Base-by-base conservation (phyloP, 2,113 vertebrate genomes). In the Dolichotis patagonum region DNA sequence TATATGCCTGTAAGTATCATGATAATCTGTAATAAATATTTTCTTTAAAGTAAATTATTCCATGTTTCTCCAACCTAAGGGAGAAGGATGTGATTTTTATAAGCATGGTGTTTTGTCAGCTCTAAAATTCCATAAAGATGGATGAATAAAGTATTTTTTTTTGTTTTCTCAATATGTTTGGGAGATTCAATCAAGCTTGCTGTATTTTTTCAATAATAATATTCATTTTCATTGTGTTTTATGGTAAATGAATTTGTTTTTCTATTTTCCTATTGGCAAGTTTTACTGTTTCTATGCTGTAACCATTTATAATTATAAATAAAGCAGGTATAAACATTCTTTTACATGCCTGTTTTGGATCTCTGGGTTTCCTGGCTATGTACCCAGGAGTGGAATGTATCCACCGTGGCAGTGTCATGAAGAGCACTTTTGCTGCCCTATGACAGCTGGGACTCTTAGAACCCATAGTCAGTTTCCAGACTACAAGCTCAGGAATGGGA, bases 1-100 rank as follows among this genome's bases (percentile, higher is more conserved):
- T 85, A 7, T 41, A 75, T 43, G n/a, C 6, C 43, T 46, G 26
- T 54, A 41, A 46, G 46, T 26, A 43, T 30, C 10, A n/a, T 90
- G 28, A 26, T 26, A 69, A 35, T 26, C 43, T 35, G 69, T 52
- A 38, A 49, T 35, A 77, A 35, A 60, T 8, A 28, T 88, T 75
- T 73, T 7, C 7, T 43, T 38, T 5, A 38, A 8, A 30, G 26
- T 62, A 24, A 19, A 38, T 26, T 4, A 2, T 30, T 63, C 7
- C 30, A 5, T 38, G 56, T 73, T 28, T 20, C 43, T 52, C 17
- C 8, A n/a, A 0, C 0, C 4, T 10, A 65, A 30, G 17, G 35
- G n/a, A 81, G 22, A 30, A 73, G 16, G 14, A 46, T 65, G 1
- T 65, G 30, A 58, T 56, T 63, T 43, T 77, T 77, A 77, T 49